phyloP scores from a whole-genome alignment of 2,888 invertebrate genomes.

The Hemithea aestivaria region DNA sequence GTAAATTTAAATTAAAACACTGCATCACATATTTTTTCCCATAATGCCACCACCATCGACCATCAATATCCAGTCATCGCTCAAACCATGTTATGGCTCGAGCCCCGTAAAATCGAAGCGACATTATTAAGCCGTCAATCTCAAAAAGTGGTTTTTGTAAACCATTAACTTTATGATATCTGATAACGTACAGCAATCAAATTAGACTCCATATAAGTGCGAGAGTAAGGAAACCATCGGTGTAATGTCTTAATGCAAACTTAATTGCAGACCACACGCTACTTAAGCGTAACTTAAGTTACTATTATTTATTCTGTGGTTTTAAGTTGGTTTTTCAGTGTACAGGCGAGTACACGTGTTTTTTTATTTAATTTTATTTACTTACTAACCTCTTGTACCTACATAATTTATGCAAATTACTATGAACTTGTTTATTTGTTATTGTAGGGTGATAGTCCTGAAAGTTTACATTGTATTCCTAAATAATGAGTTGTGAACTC shows the following conservation, averaged over 20 bases:
- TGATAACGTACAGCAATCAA: conserved; percentile 38
- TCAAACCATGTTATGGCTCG: conserved; percentile 7
- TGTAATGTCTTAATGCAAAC: conserved; percentile 59
- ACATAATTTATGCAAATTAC: too few relatives aligned
- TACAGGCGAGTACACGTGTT: too few relatives aligned
- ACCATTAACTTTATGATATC: conserved; percentile 25
- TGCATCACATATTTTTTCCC: too few relatives aligned
- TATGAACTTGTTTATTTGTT: too few relatives aligned
- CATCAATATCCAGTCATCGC: conserved; percentile 6
- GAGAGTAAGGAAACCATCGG: conserved; percentile 40
- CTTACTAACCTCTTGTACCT: too few relatives aligned
- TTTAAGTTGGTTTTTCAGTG: too few relatives aligned
- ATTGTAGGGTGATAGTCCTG: too few relatives aligned
- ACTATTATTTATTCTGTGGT: neutral
- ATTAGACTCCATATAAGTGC: conserved; percentile 51
- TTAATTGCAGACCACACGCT: conserved; percentile 35
- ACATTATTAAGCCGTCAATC: conserved; percentile 27
- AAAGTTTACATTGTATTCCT: too few relatives aligned
- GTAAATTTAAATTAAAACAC: too few relatives aligned
- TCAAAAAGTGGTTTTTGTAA: conserved; percentile 19
- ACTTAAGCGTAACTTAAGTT: conserved; percentile 4
- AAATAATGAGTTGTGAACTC: too few relatives aligned
- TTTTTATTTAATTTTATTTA: too few relatives aligned
- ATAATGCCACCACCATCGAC: too few relatives aligned
- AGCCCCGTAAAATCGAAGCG: conserved; percentile 21